Conservation (phyloP, 1,140 invertebrate genomes). For the Scaptomyza hsui region DNA sequence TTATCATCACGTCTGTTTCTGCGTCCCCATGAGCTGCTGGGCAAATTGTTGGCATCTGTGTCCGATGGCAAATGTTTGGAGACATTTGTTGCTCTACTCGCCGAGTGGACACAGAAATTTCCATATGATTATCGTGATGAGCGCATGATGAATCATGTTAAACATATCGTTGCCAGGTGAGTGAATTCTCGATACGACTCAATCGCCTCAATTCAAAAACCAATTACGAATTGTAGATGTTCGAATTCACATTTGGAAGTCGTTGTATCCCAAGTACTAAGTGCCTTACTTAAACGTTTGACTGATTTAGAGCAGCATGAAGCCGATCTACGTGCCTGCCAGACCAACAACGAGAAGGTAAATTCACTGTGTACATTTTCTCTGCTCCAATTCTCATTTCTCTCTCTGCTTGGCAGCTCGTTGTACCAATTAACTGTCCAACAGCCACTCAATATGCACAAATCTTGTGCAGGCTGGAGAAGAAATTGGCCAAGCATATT, state of each 20-base stretch:
- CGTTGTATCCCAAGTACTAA: conserved; percentile 81
- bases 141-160: conserved; percentile 86
- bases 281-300: conserved; percentile 84
- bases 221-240: conserved; percentile 60
- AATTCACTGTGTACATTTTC: too few relatives aligned
- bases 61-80: conserved; percentile 78
- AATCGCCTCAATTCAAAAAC: not conserved
- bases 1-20: conserved; percentile 83
- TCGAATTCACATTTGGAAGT: conserved; percentile 80
- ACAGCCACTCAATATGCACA: conserved; percentile 82
- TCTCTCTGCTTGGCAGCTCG: not conserved
- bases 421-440: conserved; percentile 59
- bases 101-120: conserved; percentile 85
- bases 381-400: too few relatives aligned
- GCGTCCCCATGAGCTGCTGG: conserved; percentile 81
- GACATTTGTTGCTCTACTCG: conserved; percentile 77
- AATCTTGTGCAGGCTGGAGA: conserved; percentile 80
- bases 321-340: conserved; percentile 81
- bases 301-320: conserved; percentile 84
- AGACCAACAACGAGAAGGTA: conserved; percentile 74
- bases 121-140: conserved; percentile 88
- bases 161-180: conserved; percentile 84
- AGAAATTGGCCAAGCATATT: conserved; percentile 82
- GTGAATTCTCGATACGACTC: too few relatives aligned
- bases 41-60: conserved; percentile 76